Base-by-base conservation (phyloP, 2,797 vertebrate species). In the Orestias chungarensis region DNA sequence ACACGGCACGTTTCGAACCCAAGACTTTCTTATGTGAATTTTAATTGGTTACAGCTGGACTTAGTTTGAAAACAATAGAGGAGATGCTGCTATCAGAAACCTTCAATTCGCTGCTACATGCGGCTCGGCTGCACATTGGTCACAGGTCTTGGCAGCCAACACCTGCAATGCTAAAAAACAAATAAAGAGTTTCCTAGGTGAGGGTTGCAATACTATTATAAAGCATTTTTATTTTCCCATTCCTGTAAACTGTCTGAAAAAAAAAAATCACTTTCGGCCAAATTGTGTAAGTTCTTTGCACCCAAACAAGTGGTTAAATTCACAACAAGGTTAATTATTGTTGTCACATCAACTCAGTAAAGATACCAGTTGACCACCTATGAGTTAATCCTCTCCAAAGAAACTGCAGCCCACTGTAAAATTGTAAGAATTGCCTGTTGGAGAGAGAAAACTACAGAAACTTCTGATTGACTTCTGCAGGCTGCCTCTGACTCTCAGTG, bases 381-480 rank as follows among this genome's bases (percentile, higher is more conserved):
- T 1, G 5, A 50, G 35, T 52, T 33, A 25, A 29, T 12, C 25
- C 12, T 31, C 44, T 61, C 8, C 6, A 25, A 5, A 68, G 35
- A 62, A 23, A 20, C 44, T 50, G 14, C 44, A 40, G n/a, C 8
- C 50, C 15, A 27, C 71, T 66, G 66, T 10, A 6, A 59, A 66
- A 12, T 4, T 49, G 23, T 27, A 66, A 47, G 20, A 76, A 76
- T 42, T 44, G 25, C 44, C 61, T 65, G 31, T 27, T 68, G 3
- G 29, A 49, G 14, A 43, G 17, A 71, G 33, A 20, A 62, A n/a
- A 67, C 52, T 44, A 61, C 33, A 46, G 61, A 77, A 71, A 71
- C 65, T 64, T 31, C 57, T 73, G 54, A 66, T 25, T 76, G 68
- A 59, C 25, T 76, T 66, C 61, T 27, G 42, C 23, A 1, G 31